Evolutionary conservation across 92 coral and sea anemone species (phyloP).

Genomic region (Diadumene lineata): DNA sequence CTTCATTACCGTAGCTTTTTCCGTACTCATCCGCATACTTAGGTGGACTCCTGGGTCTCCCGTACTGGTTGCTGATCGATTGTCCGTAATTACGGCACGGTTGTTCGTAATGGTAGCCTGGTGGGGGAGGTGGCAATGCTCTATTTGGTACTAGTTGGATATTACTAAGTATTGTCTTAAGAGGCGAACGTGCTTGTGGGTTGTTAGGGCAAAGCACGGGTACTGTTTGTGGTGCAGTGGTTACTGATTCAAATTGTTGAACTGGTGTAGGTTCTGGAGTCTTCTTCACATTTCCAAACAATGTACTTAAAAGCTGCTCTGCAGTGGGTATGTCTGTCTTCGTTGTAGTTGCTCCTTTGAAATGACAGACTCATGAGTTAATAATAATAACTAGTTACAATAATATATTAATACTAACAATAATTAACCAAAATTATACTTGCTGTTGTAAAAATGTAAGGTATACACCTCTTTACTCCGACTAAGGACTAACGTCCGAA

Average conservation of each 20-base stretch:
- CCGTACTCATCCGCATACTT: conserved; percentile 6
- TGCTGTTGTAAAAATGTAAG: too few relatives aligned
- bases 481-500: too few relatives aligned
- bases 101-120: background rate
- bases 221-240: conserved; percentile 14
- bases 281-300: conserved; percentile 16
- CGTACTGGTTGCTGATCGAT: too few relatives aligned
- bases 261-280: too few relatives aligned
- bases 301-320: conserved; percentile 31
- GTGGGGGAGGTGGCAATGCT: background rate
- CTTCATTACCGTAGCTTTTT: background rate
- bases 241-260: background rate
- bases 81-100: too few relatives aligned
- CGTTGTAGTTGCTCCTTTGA: conserved; percentile 12
- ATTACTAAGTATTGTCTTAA: conserved; percentile 9
- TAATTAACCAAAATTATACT: too few relatives aligned
- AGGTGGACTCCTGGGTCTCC: conserved; percentile 19
- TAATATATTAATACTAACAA: too few relatives aligned
- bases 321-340: conserved; percentile 40
- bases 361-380: background rate
- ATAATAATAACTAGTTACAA: too few relatives aligned
- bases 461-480: too few relatives aligned
- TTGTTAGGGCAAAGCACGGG: background rate
- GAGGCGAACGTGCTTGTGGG: conserved; percentile 28
- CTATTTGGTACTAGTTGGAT: conserved; percentile 17